phyloP scores from a whole-genome alignment of 2,888 invertebrate species.

The Alentia gelatinosa region DNA sequence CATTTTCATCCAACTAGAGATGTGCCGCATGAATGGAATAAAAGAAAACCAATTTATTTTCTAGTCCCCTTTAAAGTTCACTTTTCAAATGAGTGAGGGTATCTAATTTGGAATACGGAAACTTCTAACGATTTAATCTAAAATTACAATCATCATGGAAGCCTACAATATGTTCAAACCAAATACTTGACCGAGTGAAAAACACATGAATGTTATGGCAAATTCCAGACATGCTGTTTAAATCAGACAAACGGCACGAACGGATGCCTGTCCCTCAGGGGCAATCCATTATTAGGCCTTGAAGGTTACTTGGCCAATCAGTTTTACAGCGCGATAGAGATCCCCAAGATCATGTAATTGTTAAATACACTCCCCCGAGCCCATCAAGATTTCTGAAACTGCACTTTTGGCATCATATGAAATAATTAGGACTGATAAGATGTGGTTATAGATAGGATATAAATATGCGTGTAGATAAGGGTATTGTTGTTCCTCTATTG shows the following conservation, averaged over 20 bases:
- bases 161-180: no score
- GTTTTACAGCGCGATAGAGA: neutral
- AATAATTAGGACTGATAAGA: neutral
- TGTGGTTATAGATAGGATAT: neutral
- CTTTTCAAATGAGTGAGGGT: neutral
- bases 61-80: neutral
- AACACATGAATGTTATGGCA: neutral
- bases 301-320: neutral
- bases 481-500: neutral
- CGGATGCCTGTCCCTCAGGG: neutral
- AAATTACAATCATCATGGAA: no score
- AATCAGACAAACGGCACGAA: neutral
- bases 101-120: no score
- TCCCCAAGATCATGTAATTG: neutral
- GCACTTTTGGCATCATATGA: no score
- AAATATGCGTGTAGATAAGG: neutral
- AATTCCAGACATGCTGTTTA: neutral
- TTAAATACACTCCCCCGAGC: neutral
- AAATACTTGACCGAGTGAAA: no score
- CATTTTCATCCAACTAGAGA: neutral
- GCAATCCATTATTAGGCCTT: conserved; percentile 36
- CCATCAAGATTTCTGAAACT: neutral
- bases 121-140: no score
- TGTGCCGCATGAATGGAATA: neutral
- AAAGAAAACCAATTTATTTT: conserved; percentile 16